Evolutionary conservation across 2,888 invertebrate species (phyloP).

Genomic region (Aethes cnicana): DNA sequence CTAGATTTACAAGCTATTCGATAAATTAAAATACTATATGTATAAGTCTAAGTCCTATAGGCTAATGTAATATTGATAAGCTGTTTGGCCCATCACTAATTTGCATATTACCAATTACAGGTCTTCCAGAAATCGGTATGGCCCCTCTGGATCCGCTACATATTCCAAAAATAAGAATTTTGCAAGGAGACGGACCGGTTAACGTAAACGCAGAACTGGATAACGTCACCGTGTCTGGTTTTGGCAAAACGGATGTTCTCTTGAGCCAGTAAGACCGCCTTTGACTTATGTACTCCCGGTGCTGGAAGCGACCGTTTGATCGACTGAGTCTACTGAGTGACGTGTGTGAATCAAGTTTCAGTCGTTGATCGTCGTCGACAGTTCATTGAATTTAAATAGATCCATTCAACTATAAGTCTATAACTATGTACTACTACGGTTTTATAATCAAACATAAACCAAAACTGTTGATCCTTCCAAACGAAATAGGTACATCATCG

Average conservation of each 20-base stretch:
- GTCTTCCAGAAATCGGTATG: conserved; percentile 82
- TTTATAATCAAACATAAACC: too few relatives aligned
- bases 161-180: conserved; percentile 84
- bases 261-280: conserved; percentile 81
- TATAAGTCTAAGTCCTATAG: too few relatives aligned
- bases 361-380: too few relatives aligned
- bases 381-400: too few relatives aligned
- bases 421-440: too few relatives aligned
- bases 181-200: conserved; percentile 86
- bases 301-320: conserved; percentile 61
- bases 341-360: neutral
- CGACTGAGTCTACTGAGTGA: conserved; percentile 55
- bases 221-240: conserved; percentile 84
- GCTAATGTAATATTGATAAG: too few relatives aligned
- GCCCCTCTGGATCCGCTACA: conserved; percentile 85
- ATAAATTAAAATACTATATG: too few relatives aligned
- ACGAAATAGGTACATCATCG: too few relatives aligned
- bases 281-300: conserved; percentile 54
- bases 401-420: too few relatives aligned
- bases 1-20: neutral
- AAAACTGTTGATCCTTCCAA: too few relatives aligned
- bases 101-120: conserved; percentile 43
- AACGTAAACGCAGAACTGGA: conserved; percentile 86
- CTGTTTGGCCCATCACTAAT: too few relatives aligned
- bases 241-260: conserved; percentile 83